Percentiles rank a stretch among this genome's conserved stretches.
Conservation (phyloP, 2,113 vertebrate species). For the Boulengeromyrus knoepffleri region DNA sequence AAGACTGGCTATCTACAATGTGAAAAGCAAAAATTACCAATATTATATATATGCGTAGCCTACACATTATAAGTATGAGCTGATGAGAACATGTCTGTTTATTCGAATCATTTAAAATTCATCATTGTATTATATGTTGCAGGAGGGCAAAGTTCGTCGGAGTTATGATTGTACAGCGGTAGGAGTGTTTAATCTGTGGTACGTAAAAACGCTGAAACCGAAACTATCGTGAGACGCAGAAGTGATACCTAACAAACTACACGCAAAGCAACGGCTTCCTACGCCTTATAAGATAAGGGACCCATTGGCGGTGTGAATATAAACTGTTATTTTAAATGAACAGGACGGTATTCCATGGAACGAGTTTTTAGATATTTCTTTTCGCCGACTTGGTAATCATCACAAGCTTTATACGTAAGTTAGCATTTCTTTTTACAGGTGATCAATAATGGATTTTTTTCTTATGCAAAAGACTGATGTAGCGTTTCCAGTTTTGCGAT, state of each 20-base stretch:
- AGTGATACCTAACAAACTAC: background rate
- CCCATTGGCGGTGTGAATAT: background rate
- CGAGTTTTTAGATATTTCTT: background rate
- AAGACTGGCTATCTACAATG: background rate
- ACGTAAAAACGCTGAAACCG: background rate
- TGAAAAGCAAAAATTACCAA: background rate
- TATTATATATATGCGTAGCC: background rate
- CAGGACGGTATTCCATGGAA: background rate
- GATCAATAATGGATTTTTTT: background rate
- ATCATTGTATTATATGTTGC: background rate
- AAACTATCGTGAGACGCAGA: background rate
- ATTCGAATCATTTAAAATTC: background rate
- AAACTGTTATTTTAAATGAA: background rate
- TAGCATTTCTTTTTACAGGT: background rate
- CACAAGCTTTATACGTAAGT: background rate
- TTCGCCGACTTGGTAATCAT: background rate
- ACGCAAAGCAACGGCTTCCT: background rate
- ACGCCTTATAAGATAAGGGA: too few relatives aligned
- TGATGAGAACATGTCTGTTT: background rate
- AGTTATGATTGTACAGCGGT: background rate
- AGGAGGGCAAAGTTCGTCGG: background rate
- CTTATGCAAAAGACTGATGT: background rate
- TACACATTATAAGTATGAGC: background rate
- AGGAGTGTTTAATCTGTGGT: background rate
- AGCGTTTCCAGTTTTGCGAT: background rate